Evolutionary conservation across 2,888 invertebrate species (phyloP), one percentile per base, ranked within the genome.

Genomic region (Noctuana brunneofusca): DNA sequence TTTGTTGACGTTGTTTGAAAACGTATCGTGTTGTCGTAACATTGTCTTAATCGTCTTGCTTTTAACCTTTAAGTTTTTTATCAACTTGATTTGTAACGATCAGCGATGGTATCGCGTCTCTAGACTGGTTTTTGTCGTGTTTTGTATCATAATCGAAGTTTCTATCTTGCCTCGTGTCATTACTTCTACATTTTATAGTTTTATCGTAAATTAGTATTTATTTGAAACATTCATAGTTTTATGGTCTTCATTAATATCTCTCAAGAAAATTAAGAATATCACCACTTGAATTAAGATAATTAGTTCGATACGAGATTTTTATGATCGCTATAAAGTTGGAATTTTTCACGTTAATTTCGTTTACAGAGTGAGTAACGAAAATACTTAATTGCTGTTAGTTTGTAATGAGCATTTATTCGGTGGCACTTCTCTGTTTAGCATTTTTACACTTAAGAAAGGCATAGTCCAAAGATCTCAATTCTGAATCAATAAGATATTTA

Each of bases 11-110:
- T 41, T 57, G 46, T 54, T 46, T 46, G 32, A 14, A 55, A 60
- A 48, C 35, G 18, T 64, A 62, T 60, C n/a, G 46, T 54, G 57
- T 12, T 43, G 41, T 58, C 59, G 52, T 63, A 64, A 63, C 27
- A 64, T 57, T 58, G 54, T 56, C 35, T 43, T 62, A 52, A 60
- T 55, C 54, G 20, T 54, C 27, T 63, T 60, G 63, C 60, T 66
- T 67, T 60, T 63, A 57, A 53, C 18, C 35, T 56, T 59, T 56
- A 62, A 54, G 52, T 65, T 67, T 65, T 65, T 67, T 65, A 67
- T 65, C 6, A 46, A 49, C 41, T 58, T 38, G 14, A 38, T 14
- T 38, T 38, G 38, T 38, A 38, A 38, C 53, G 56, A 54, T 63
- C 58, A 43, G 41, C 20, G 59, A 58, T 63, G 14, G 32, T 60